Base-by-base conservation (phyloP, 2,888 invertebrate species). In the Danaus chrysippus region DNA sequence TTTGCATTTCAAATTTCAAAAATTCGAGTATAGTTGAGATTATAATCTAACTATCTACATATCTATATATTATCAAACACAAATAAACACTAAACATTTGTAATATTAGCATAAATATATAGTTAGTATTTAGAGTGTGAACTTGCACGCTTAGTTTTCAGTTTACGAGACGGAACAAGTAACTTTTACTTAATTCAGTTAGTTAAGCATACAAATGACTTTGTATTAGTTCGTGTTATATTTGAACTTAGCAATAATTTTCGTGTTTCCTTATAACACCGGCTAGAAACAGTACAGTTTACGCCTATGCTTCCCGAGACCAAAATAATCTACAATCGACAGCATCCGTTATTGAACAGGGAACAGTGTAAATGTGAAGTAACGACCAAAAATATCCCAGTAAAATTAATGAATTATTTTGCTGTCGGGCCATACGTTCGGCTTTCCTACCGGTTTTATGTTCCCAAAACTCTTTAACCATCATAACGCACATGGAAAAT, bases 241-340 rank as follows among this genome's bases (percentile, higher is more conserved):
- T 77, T 72, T 74, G 71, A 75, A 78, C 72, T 71, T 72, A 71
- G 70, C 71, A 73, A 74, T 71, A 44, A 56, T 62, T 59, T 54
- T 71, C 72, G 68, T 71, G 76, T 81, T 83, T 85, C 82, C 83
- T 86, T 81, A 83, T 80, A 81, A 77, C 58, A 58, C 42, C 43
- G 62, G 58, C 62, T 69, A 63, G 59, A 66, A 62, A 59, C 61
- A 61, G 63, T 73, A 76, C 73, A 78, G 82, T 84, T 84, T 84
- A 85, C 81, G 64, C 66, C 62, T 63, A 66, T 66, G 78, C 83
- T 86, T 86, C 79, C 84, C 84, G 84, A 81, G 87, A 84, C 87
- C 81, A 76, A 90, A 91, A 91, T 89, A 89, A 79, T 83, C 80
- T 76, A 83, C 84, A 86, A 87, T 87, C 84, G 80, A 77, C 83